Conservation (phyloP, 2,888 invertebrate species). For the Heteromurus nitidus region DNA sequence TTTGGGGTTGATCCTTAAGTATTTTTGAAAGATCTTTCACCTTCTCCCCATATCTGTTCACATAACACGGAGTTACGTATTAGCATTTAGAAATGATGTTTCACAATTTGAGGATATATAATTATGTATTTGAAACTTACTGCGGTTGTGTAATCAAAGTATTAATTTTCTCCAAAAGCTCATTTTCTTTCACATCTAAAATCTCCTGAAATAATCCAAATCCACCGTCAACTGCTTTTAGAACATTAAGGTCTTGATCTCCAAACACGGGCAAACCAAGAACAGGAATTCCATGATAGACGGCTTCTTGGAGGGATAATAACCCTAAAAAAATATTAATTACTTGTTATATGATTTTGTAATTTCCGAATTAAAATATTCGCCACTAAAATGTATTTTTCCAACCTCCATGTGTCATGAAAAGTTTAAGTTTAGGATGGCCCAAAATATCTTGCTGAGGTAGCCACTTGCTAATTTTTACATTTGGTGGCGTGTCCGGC, state of each 20-base stretch:
- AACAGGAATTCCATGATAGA: conserved; percentile 34
- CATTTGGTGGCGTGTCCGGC: conserved; percentile 80
- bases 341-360: no score
- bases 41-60: conserved; percentile 46
- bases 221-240: conserved; percentile 5
- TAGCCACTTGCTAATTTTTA: conserved; percentile 81
- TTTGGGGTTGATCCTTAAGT: conserved; percentile 67
- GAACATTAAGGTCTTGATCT: conserved; percentile 39
- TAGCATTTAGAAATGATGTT: no score
- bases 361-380: no score
- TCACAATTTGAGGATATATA: no score
- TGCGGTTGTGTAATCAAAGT: not conserved
- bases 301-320: conserved; percentile 36
- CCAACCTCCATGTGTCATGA: conserved; percentile 82
- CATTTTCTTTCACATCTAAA: conserved; percentile 33
- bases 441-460: conserved; percentile 81
- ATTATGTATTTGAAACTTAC: no score
- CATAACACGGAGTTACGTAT: no score
- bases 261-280: conserved; percentile 45
- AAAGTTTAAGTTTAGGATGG: conserved; percentile 79
- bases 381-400: not conserved
- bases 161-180: conserved; percentile 28
- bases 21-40: conserved; percentile 48
- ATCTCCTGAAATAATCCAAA: conserved; percentile 39
- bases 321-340: conserved; percentile 21